Evolutionary conservation across 1,140 invertebrate genomes (phyloP).

Genomic region (Drosophila rhopaloa): DNA sequence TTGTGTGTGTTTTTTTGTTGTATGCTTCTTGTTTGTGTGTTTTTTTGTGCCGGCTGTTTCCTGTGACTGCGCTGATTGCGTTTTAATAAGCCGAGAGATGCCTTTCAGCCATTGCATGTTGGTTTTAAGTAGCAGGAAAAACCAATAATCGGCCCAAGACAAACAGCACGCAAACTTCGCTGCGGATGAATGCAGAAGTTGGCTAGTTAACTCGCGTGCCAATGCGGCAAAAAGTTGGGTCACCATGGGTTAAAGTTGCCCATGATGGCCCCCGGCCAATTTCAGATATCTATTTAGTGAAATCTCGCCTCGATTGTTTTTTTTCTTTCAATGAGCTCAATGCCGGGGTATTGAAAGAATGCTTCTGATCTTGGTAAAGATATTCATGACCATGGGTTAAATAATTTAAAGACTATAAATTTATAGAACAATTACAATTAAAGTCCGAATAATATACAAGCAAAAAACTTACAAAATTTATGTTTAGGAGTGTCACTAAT

Average conservation of each 20-base stretch:
- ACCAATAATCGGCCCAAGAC: slow-evolving; percentile 54
- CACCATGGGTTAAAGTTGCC: slow-evolving; percentile 65
- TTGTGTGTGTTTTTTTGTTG: slow-evolving; percentile 4
- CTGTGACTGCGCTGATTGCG: slow-evolving; percentile 71
- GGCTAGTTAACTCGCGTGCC: slow-evolving; percentile 60
- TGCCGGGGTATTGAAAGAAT: slow-evolving; percentile 10
- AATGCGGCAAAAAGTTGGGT: slow-evolving; percentile 44
- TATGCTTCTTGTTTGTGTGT: background rate
- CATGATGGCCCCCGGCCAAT: slow-evolving; percentile 26
- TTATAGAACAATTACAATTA: too few relatives aligned
- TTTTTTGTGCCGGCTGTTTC: slow-evolving; percentile 44
- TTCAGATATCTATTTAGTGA: slow-evolving; percentile 22
- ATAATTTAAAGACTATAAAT: background rate
- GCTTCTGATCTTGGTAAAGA: slow-evolving; percentile 9
- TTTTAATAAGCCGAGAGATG: slow-evolving; percentile 73
- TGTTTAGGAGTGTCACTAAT: too few relatives aligned
- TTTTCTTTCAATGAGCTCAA: slow-evolving; percentile 17
- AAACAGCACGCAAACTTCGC: slow-evolving; percentile 53
- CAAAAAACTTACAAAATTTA: too few relatives aligned
- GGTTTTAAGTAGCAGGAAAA: slow-evolving; percentile 62
- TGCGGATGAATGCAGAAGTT: slow-evolving; percentile 19
- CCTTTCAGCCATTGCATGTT: slow-evolving; percentile 58
- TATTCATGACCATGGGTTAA: background rate
- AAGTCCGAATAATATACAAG: too few relatives aligned
- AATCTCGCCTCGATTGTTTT: slow-evolving; percentile 30